Conservation (phyloP, 1,140 invertebrate genomes). For the Atta colombica region DNA sequence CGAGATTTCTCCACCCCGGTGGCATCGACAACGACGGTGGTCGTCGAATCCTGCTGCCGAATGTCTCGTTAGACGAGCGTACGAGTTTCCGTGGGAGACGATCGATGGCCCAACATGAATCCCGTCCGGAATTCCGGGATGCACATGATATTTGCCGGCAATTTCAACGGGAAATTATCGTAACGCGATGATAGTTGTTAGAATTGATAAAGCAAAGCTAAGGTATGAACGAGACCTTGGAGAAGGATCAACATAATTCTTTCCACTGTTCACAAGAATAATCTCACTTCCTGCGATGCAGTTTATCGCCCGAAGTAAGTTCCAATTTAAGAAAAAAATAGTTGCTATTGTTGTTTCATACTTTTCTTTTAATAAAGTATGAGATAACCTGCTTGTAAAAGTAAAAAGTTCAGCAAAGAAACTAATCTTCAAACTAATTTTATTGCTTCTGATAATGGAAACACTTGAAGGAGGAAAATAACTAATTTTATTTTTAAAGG, state of each 20-base stretch:
- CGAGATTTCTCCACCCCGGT: slow-evolving; percentile 19
- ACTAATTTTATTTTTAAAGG: slow-evolving; percentile 5
- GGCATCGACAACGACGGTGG: background rate
- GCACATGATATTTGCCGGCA: slow-evolving; percentile 32
- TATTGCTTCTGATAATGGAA: background rate
- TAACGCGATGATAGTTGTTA: background rate
- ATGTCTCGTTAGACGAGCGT: slow-evolving; percentile 56
- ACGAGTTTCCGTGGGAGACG: slow-evolving; percentile 38
- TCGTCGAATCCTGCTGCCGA: slow-evolving; percentile 31
- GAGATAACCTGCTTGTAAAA: background rate
- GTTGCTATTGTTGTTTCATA: background rate
- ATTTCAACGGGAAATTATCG: slow-evolving; percentile 34
- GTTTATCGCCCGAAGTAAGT: background rate
- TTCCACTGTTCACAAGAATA: background rate
- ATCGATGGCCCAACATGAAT: slow-evolving; percentile 36
- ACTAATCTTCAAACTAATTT: background rate
- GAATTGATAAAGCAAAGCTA: slow-evolving; percentile 19
- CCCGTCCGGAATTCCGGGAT: slow-evolving; percentile 41
- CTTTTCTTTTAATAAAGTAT: background rate
- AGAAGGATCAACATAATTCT: background rate
- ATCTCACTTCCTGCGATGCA: background rate
- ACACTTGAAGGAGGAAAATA: background rate
- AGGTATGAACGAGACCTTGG: background rate
- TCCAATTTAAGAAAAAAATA: background rate
- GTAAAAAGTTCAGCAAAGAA: background rate